phyloP scores from a whole-genome alignment of 23 tunicate genomes.

The Phallusia fumigata region DNA sequence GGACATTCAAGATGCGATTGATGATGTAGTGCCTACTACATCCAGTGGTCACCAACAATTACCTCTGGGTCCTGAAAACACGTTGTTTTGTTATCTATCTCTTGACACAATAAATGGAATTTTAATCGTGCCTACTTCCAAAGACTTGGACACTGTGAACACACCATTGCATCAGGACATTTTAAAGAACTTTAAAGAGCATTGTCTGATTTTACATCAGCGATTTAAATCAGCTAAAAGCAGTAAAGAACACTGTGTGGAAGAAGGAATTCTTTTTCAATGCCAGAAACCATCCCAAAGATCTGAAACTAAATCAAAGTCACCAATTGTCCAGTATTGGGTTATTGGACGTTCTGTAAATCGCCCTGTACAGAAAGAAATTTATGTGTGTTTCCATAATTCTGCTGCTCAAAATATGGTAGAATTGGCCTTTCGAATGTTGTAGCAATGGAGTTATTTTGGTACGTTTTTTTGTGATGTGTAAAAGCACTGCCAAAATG shows the following conservation, averaged over 20 bases:
- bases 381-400: slow-evolving; percentile 58
- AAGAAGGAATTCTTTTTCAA: slow-evolving; percentile 65
- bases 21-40: not conserved
- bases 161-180: slow-evolving; percentile 23
- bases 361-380: slow-evolving; percentile 27
- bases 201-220: slow-evolving; percentile 46
- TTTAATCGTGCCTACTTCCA: slow-evolving; percentile 34
- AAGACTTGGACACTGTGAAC: slow-evolving; percentile 4
- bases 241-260: slow-evolving; percentile 25
- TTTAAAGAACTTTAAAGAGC: slow-evolving; percentile 29
- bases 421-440: slow-evolving; percentile 49
- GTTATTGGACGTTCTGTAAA: slow-evolving; percentile 37
- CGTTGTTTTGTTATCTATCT: slow-evolving; percentile 41
- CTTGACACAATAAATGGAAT: slow-evolving; percentile 31
- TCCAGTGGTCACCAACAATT: not conserved
- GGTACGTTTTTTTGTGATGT: too few species aligned
- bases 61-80: slow-evolving; percentile 38
- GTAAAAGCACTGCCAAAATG: too few species aligned
- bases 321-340: slow-evolving; percentile 60
- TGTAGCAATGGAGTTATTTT: not conserved
- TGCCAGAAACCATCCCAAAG: slow-evolving; percentile 4
- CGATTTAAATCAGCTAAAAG: not conserved
- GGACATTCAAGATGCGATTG: slow-evolving; percentile 1
- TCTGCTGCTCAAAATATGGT: slow-evolving; percentile 49
- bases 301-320: slow-evolving; percentile 10